Conservation (phyloP, 2,797 vertebrate species). For the Clarias fuscus region DNA sequence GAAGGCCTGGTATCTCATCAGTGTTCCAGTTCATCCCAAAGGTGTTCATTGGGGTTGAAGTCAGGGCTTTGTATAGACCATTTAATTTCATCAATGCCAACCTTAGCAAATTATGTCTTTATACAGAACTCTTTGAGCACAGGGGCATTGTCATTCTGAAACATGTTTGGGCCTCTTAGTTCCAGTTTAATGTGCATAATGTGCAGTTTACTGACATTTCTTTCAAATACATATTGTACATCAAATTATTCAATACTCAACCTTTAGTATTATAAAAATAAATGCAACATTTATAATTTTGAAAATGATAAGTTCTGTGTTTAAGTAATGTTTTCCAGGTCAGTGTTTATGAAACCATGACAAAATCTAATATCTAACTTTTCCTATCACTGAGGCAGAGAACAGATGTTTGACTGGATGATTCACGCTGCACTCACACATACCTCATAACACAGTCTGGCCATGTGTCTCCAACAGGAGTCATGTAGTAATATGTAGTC, state of each 20-base stretch:
- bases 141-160: background rate
- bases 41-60: background rate
- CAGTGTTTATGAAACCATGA: slow-evolving; percentile 41
- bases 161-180: background rate
- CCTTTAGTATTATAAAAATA: too few species aligned
- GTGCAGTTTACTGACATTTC: slow-evolving; percentile 17
- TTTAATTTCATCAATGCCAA: background rate
- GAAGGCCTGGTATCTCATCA: background rate
- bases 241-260: background rate
- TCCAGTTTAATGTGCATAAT: slow-evolving; percentile 17
- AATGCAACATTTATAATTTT: slow-evolving; percentile 14
- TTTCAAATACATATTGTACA: background rate
- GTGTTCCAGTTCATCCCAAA: background rate
- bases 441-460: slow-evolving; percentile 46
- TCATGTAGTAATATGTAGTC: background rate
- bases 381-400: slow-evolving; percentile 42
- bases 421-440: slow-evolving; percentile 66
- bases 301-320: slow-evolving; percentile 2
- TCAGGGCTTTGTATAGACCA: background rate
- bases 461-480: slow-evolving; percentile 33
- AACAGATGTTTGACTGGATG: slow-evolving; percentile 67
- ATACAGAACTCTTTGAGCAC: background rate
- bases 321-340: slow-evolving; percentile 6
- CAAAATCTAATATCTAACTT: slow-evolving; percentile 30
- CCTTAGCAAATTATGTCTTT: background rate